Evolutionary conservation across 2,888 invertebrate genomes (phyloP), one percentile per base, ranked within the genome.

Genomic region (Erynnis tages): DNA sequence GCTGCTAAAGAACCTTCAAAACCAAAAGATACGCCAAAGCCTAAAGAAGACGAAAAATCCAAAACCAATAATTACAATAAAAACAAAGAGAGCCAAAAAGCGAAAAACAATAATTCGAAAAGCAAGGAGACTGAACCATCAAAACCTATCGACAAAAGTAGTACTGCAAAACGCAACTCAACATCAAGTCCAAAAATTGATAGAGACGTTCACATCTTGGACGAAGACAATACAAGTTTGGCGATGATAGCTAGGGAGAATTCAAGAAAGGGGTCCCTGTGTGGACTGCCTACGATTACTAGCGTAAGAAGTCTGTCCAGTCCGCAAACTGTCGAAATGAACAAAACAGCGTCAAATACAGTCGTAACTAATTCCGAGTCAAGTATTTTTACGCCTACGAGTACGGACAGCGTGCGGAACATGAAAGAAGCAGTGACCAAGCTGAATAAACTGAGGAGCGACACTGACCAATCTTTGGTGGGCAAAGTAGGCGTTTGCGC

Each of bases 401-500:
- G 71, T 56, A 71, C 76, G 2, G 78, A 78, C 3, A 78, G 67
- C 48, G 71, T 73, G 0, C 65, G 63, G 2, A 81, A 69, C 27
- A 71, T 73, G 71, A 76, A 72, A 43, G 83, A 84, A 21, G 76
- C 77, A 0, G 72, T 70, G 0, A 66, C 68, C 0, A 82, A 80
- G 56, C 63, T 79, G 10, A 78, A 82, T 35, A 80, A 69, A 47
- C 38, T 77, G 1, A 66, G 76, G 16, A 71, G 63, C 1, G 73
- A 69, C 0, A 57, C 67, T 0, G 75, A 80, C 4, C 65, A 59
- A 27, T 58, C 78, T 0, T 58, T 71, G 4, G 73, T 86, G 1
- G 88, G 87, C 0, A 65, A 76, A 8, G 85, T 89, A 0, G 89
- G 88, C 0, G 89, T 89, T 0, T 64, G 85, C 8, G 79, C 89